Evolutionary conservation across 2,113 vertebrate genomes (phyloP), one percentile per base, ranked within the genome.

Genomic region (Pelmatolapia mariae): DNA sequence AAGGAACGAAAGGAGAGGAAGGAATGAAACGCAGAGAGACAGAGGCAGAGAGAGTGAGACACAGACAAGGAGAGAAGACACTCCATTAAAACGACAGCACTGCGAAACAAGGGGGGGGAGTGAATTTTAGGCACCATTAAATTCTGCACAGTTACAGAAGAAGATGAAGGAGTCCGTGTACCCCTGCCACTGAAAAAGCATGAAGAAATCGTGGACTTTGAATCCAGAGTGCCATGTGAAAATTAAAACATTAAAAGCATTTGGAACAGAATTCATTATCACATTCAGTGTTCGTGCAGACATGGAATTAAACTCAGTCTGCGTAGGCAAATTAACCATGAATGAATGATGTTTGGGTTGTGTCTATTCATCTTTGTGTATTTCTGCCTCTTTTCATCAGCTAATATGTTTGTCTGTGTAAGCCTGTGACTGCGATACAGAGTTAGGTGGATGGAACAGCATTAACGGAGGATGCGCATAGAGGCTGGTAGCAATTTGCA

Each of bases 171-270:
- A 84, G 86, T 85, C 63, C 73, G 59, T 22, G 79, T 78, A 22
- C 8, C 47, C n/a, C 56, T n/a, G 63, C 36, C 24, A 40, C 76
- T 3, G 40, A 80, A 57, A 79, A 84, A 73, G 19, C 50, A 31
- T n/a, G 53, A 82, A 84, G 43, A 86, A 85, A 84, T 73, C 24
- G 61, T 87, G 53, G 68, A 87, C 52, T 22, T 33, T 52, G 79
- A 80, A 63, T 54, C 33, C 45, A 61, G 81, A 85, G 82, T 33
- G 53, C 54, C 47, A 9, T 87, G 52, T 88, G 80, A 63, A 84
- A 83, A 90, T 84, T 85, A 83, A 90, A 71, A 84, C 82, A 90
- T 84, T 87, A 83, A 92, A 89, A 81, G 86, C 82, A 63, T 86
- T 91, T 81, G 83, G 59, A 89, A 81, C 61, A 81, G 80, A 87